These are phyloP conservation scores for Stenodema calcarata DNA, from an alignment of 2,888 invertebrate genomes.

Conservation along the genomic window DNA sequence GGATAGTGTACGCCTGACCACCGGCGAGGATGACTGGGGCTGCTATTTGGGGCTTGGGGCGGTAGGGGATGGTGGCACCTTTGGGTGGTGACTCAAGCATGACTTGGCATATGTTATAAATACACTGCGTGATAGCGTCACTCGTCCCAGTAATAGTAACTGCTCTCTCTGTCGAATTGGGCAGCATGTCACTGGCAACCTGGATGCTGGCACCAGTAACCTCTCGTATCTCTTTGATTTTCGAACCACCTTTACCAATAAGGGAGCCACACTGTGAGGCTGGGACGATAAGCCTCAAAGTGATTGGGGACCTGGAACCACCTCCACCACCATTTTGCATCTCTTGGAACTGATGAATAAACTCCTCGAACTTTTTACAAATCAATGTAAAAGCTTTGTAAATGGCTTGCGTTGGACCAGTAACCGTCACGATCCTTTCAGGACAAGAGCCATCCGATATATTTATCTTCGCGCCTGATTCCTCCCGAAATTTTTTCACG, in stretches of 20 bases:
- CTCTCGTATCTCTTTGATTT: conserved; percentile 99
- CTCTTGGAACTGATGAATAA: conserved; percentile 58
- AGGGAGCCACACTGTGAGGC: conserved; percentile 99
- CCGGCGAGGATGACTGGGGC: conserved; percentile 94
- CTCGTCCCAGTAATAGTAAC: conserved; percentile 97
- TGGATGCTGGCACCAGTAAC: conserved; percentile 90
- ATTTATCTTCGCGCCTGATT: conserved; percentile 99
- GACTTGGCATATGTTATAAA: conserved; percentile 98
- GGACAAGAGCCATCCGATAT: conserved; percentile 99
- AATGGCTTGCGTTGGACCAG: conserved; percentile 95
- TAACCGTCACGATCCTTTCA: conserved; percentile 98
- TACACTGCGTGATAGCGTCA: conserved; percentile 98
- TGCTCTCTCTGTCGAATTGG: conserved; percentile 97
- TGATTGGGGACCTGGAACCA: conserved; percentile 86
- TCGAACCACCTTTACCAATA: conserved; percentile 98
- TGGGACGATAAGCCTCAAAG: conserved; percentile 95
- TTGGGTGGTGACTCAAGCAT: conserved; percentile 99
- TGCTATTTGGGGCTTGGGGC: conserved; percentile 94
- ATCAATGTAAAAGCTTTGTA: conserved; percentile 99
- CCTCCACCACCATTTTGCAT: conserved; percentile 57
- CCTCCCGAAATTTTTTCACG: conserved; percentile 98
- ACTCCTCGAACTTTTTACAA: conserved; percentile 99
- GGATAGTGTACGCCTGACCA: conserved; percentile 95
- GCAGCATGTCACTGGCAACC: conserved; percentile 99
- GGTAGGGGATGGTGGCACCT: conserved; percentile 99